Evolutionary conservation across 2,888 invertebrate genomes (phyloP).

Genomic region (Thymelicus acteon): DNA sequence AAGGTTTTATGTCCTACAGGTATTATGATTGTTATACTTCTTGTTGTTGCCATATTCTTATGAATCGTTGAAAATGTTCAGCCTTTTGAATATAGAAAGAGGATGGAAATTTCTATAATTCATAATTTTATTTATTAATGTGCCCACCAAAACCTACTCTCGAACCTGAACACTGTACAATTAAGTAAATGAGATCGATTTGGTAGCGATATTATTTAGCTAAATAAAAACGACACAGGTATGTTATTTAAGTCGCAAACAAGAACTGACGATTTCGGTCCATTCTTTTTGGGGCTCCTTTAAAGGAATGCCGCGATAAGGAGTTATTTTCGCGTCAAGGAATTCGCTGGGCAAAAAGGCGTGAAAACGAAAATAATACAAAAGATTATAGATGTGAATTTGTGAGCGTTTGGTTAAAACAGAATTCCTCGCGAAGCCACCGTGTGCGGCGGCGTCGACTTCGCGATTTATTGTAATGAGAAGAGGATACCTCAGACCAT

Average conservation of each 20-base stretch:
- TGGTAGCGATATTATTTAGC: slow-evolving; percentile 59
- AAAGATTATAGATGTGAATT: slow-evolving; percentile 83
- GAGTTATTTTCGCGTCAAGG: slow-evolving; percentile 82
- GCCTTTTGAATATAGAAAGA: too few relatives aligned
- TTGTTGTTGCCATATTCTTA: too few relatives aligned
- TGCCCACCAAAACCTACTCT: too few relatives aligned
- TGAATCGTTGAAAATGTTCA: too few relatives aligned
- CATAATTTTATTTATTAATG: too few relatives aligned
- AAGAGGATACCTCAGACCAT: slow-evolving; percentile 68
- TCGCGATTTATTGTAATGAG: slow-evolving; percentile 82
- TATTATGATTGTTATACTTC: too few relatives aligned
- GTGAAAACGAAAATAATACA: slow-evolving; percentile 84
- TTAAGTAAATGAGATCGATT: slow-evolving; percentile 45
- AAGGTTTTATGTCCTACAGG: slow-evolving; percentile 3
- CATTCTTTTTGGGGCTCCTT: slow-evolving; percentile 77
- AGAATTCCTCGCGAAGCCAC: slow-evolving; percentile 82
- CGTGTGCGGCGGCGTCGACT: slow-evolving; percentile 83
- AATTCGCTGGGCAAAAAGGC: slow-evolving; percentile 82
- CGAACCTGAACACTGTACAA: slow-evolving; percentile 16
- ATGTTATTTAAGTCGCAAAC: slow-evolving; percentile 73
- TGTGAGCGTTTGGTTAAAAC: slow-evolving; percentile 84
- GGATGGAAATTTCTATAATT: too few relatives aligned
- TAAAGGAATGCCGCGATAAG: slow-evolving; percentile 83
- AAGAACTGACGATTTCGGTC: slow-evolving; percentile 67
- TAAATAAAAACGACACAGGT: slow-evolving; percentile 66